Percentiles rank a stretch among this genome's conserved stretches.
phyloP scores from a whole-genome alignment of 2,797 vertebrate species.

The Hydrolagus colliei region DNA sequence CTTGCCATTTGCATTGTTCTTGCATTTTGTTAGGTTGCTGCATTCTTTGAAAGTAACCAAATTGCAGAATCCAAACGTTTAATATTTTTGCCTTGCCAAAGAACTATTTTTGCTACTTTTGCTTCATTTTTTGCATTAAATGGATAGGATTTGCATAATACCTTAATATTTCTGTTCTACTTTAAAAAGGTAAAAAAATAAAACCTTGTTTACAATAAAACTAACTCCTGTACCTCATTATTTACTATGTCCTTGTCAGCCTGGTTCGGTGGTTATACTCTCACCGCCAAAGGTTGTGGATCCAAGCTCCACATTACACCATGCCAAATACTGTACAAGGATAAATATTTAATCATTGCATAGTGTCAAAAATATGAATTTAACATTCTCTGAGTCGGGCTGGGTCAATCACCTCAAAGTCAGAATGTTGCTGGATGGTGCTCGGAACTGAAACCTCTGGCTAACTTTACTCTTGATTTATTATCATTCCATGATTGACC shows the following conservation, averaged over 20 bases:
- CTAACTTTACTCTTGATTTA: too few species aligned
- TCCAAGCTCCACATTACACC: too few species aligned
- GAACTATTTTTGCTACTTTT: background rate
- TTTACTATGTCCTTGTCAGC: background rate
- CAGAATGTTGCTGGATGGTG: too few species aligned
- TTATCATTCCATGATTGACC: too few species aligned
- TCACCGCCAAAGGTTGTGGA: too few species aligned
- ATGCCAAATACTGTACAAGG: too few species aligned
- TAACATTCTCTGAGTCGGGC: too few species aligned
- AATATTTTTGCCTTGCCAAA: conserved; percentile 18
- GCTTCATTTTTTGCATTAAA: background rate
- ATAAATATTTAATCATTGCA: too few species aligned
- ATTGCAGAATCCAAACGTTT: background rate
- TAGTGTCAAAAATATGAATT: too few species aligned
- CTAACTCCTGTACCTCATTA: background rate
- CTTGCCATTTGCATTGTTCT: background rate
- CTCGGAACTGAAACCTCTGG: too few species aligned
- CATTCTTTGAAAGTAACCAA: background rate
- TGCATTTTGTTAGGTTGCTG: background rate
- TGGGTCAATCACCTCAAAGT: too few species aligned
- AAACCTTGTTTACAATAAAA: conserved; percentile 24
- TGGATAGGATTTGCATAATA: background rate
- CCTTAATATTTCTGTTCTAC: background rate
- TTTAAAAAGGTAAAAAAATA: background rate
- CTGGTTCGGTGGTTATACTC: too few species aligned